phyloP scores from a whole-genome alignment of 2,113 vertebrate genomes.

The Coturnix japonica region DNA sequence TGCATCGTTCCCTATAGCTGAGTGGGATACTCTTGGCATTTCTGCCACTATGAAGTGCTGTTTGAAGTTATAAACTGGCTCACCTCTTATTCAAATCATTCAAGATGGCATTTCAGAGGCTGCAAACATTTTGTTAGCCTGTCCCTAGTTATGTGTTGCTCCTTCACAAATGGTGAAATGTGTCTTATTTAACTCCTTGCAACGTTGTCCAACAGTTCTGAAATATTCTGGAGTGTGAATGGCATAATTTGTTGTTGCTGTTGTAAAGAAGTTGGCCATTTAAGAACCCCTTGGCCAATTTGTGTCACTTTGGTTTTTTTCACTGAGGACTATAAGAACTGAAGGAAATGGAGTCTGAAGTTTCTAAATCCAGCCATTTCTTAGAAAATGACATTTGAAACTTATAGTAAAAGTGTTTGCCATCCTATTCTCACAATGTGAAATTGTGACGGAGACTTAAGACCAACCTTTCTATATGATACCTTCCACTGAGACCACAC shows the following conservation, averaged over 20 bases:
- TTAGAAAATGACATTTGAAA: neutral
- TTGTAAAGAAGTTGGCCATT: constrained; percentile 1
- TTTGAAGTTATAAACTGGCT: neutral
- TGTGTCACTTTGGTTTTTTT: neutral
- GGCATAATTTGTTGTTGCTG: neutral
- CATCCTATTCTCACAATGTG: neutral
- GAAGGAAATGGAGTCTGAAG: neutral
- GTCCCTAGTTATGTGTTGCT: neutral
- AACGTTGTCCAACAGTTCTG: neutral
- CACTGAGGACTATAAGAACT: neutral
- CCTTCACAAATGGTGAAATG: constrained; percentile 1
- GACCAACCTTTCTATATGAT: neutral
- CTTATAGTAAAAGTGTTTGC: neutral
- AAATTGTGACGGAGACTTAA: neutral
- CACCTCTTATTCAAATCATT: constrained; percentile 27
- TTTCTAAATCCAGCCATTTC: neutral
- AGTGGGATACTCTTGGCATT: constrained; percentile 39
- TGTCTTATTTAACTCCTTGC: neutral
- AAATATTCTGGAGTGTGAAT: constrained; percentile 11
- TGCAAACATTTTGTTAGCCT: neutral
- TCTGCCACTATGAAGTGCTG: constrained; percentile 51
- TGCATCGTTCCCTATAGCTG: constrained; percentile 40
- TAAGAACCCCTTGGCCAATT: neutral
- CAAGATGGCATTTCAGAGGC: constrained; percentile 17
- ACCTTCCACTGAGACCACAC: neutral